A percentile compares a stretch with the other conserved stretches of the same genome.
These are phyloP conservation scores for Salvelinus sp. DNA, from an alignment of 2,113 vertebrate genomes.

Conservation along the genomic window DNA sequence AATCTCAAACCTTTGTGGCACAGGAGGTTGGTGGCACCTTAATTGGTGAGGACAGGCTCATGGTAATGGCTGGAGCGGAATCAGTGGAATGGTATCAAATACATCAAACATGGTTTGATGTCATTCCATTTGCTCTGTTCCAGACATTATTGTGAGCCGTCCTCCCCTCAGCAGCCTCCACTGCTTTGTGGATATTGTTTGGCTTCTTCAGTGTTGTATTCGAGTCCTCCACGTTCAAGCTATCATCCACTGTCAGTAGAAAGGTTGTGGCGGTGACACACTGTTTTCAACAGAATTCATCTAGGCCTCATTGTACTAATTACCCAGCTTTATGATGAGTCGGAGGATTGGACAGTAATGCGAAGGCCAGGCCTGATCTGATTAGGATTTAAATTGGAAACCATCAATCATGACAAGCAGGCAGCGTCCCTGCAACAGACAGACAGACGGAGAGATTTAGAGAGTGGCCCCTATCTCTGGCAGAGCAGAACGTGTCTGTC, in stretches of 20 bases:
- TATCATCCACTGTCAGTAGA: conserved; percentile 13
- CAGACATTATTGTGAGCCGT: no score
- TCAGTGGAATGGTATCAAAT: no score
- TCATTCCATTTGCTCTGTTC: no score
- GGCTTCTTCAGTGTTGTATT: not conserved
- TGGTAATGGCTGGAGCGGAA: no score
- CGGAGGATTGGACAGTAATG: conserved; percentile 32
- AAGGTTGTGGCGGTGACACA: conserved; percentile 26
- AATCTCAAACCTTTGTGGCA: not conserved
- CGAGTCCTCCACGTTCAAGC: not conserved
- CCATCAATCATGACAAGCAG: conserved; percentile 48
- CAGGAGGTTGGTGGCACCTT: no score
- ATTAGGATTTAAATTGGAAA: conserved; percentile 51
- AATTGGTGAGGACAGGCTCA: no score
- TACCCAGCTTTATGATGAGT: conserved; percentile 41
- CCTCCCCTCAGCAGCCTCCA: no score
- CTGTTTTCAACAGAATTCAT: conserved; percentile 32
- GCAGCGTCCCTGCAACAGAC: conserved; percentile 21
- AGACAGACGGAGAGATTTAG: conserved; percentile 7
- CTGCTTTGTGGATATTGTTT: not conserved
- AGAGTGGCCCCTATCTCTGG: conserved; percentile 11
- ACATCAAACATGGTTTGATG: not conserved
- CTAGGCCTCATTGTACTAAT: conserved; percentile 36
- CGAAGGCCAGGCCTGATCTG: conserved; percentile 36
- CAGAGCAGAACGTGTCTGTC: conserved; percentile 49